Evolutionary conservation across 2,113 vertebrate genomes (phyloP), one percentile per base, ranked within the genome.

Genomic region (Talpa occidentalis): DNA sequence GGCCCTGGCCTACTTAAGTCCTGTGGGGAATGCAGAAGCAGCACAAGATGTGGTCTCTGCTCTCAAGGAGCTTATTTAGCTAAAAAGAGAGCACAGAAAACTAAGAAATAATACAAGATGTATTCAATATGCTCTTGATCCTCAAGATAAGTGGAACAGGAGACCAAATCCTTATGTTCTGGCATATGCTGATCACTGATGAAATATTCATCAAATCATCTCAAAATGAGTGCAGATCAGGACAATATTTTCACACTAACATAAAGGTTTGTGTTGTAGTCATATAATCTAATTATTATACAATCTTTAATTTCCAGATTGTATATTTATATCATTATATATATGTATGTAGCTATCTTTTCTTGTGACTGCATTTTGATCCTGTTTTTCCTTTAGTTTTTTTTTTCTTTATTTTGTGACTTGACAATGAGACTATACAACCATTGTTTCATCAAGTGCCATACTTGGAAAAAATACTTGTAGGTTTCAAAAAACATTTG

Each of bases 1-100:
- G 10, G 89, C 60, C 42, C 88, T 94, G 93, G 30, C 78, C 93
- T 94, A 16, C 10, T 56, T 86, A 86, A 91, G 49, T 40, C 67
- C 82, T 89, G 7, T 19, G 54, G 59, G 79, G 40, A 66, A 62
- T 32, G 60, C 6, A 66, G 79, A 93, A 60, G 42, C 93, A 91
- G 44, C 37, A 69, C 32, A 86, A 32, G 74, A 85, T 69, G 12
- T 80, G 67, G 40, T 73, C 47, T 91, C 49, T 74, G 49, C 79
- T 89, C 72, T 87, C 76, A 56, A 52, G 90, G 26, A 96, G 72
- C 54, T 96, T 79, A 66, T 85, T 90, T 76, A 93, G 70, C 74
- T 85, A n/a, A 95, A 96, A 82, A 44, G 5, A 62, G n/a, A 85
- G 67, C 40, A 85, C 11, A 8, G 60, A 82, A 91, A 44, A 62